Evolutionary conservation across 1,140 invertebrate genomes (phyloP).

Genomic region (Drosophila santomea): DNA sequence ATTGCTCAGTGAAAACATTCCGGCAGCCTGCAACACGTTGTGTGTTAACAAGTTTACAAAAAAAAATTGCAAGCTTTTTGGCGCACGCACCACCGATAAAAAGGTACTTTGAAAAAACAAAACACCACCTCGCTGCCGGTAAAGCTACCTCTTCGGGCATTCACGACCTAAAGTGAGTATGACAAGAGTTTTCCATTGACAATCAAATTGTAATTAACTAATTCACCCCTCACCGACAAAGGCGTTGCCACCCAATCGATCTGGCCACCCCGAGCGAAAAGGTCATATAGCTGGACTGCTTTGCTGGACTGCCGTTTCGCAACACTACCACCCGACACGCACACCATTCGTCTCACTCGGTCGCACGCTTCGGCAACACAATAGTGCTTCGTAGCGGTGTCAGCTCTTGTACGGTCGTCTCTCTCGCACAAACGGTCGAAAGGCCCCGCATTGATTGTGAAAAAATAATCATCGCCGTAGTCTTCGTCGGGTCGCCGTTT

Average conservation of each 20-base stretch:
- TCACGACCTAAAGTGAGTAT: background rate
- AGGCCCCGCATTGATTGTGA: slow-evolving; percentile 47
- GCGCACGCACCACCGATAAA: slow-evolving; percentile 17
- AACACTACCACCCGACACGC: slow-evolving; percentile 49
- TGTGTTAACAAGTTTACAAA: slow-evolving; percentile 47
- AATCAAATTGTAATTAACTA: slow-evolving; percentile 14
- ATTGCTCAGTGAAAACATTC: slow-evolving; percentile 68
- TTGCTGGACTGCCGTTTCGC: slow-evolving; percentile 47
- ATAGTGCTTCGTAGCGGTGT: slow-evolving; percentile 25
- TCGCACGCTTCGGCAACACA: slow-evolving; percentile 3
- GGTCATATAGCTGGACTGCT: slow-evolving; percentile 33
- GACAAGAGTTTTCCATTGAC: slow-evolving; percentile 3
- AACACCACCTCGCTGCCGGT: slow-evolving; percentile 46
- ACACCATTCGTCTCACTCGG: slow-evolving; percentile 43
- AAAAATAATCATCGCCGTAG: slow-evolving; percentile 71
- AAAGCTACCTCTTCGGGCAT: background rate
- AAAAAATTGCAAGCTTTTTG: slow-evolving; percentile 40
- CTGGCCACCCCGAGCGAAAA: slow-evolving; percentile 52
- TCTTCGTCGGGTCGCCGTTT: slow-evolving; percentile 79
- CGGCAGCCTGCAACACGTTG: slow-evolving; percentile 71
- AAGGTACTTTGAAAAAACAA: slow-evolving; percentile 14
- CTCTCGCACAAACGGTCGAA: slow-evolving; percentile 8
- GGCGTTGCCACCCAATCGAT: slow-evolving; percentile 58
- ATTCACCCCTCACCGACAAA: background rate
- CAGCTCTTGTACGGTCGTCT: slow-evolving; percentile 34